Base-by-base conservation (phyloP, 2,888 invertebrate species). In the Cecidostiba fungosa region DNA sequence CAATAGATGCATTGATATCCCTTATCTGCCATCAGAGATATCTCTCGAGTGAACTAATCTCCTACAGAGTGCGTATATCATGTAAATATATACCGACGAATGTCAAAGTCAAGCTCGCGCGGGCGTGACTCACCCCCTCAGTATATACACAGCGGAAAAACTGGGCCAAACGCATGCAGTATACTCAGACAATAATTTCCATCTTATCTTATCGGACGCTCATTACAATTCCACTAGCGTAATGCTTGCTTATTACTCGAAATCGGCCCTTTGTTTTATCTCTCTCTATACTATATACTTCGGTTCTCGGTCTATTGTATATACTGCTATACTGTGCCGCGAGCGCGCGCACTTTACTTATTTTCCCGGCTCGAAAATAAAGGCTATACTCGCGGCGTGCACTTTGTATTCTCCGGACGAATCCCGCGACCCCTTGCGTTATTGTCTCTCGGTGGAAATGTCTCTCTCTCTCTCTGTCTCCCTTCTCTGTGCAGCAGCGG, bases 331-430 rank as follows among this genome's bases (percentile, higher is more conserved):
- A 50, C 50, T 19, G n/a, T n/a, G n/a, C n/a, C 47, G 47, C 16
- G 16, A 14, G 6, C 12, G 14, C 16, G 50, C 19, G 50, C 50
- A 50, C 50, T 50, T 50, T 62, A 62, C 62, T 23, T 62, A 16
- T 62, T 19, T 54, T 79, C 19, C 39, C 19, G 72, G 16, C 79
- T 26, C 8, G 29, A 50, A 79, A 29, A 19, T n/a, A 39, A 12
- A 23, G 32, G 6, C 8, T n/a, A 12, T 32, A 8, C n/a, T 39
- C 66, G 19, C n/a, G 66, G 43, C 47, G n/a, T n/a, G 78, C 47
- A n/a, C n/a, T 77, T 72, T 36, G 70, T 83, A 77, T 82, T 82
- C 82, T 70, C 69, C 6, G 47, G 19, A 16, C 47, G 76, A 82
- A 82, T 69, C 69, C 29, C 43, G 36, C 39, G 73, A 74, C 47